Evolutionary conservation across 2,113 vertebrate species (phyloP).

Genomic region (Pholis gunnellus): DNA sequence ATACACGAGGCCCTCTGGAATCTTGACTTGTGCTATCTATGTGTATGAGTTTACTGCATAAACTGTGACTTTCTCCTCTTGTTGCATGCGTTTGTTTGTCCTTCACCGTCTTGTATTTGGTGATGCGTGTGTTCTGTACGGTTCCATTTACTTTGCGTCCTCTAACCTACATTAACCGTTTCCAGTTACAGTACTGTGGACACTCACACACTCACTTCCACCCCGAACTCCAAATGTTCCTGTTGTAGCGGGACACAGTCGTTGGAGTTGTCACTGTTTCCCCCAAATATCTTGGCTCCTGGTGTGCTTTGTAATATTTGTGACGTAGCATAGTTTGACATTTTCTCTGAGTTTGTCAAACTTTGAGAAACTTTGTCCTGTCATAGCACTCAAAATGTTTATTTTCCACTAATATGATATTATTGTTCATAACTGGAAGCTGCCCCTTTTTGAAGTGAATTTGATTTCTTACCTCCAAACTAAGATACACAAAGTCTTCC

Average conservation of each 20-base stretch:
- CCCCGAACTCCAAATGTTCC: neutral
- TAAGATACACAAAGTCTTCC: neutral
- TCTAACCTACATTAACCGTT: slow-evolving; percentile 19
- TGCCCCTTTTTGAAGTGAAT: slow-evolving; percentile 4
- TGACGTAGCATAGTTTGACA: neutral
- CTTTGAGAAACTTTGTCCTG: neutral
- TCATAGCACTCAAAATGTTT: neutral
- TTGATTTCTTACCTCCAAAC: neutral
- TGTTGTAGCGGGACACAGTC: neutral
- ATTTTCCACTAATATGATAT: neutral
- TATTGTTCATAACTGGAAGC: slow-evolving; percentile 14
- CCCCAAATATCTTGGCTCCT: slow-evolving; percentile 30
- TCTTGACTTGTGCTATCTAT: neutral
- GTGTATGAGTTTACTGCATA: slow-evolving; percentile 3
- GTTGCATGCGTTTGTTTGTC: slow-evolving; percentile 13
- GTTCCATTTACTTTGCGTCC: neutral
- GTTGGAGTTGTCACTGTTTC: neutral
- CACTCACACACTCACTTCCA: slow-evolving; percentile 8
- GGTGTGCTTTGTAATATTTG: slow-evolving; percentile 19
- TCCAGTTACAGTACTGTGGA: slow-evolving; percentile 4
- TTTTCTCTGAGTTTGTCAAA: slow-evolving; percentile 17
- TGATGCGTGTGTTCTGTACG: neutral
- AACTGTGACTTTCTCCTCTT: neutral
- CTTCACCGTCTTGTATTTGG: neutral
- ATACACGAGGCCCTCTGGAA: slow-evolving; percentile 5